Base-by-base conservation (phyloP, 2,888 invertebrate species). In the Ptychoptera albimana region DNA sequence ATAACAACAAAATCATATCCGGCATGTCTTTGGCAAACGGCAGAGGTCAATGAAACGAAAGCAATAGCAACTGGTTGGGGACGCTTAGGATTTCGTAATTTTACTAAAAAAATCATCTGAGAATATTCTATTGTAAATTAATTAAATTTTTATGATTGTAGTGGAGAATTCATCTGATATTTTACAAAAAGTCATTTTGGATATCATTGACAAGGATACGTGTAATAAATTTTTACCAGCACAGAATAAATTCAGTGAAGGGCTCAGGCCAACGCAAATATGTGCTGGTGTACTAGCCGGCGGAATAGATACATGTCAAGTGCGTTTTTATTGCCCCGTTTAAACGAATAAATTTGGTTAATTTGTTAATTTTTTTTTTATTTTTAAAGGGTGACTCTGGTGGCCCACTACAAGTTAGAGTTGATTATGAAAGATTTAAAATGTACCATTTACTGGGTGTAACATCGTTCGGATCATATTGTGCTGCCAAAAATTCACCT, bases 11-110 rank as follows among this genome's bases (percentile, higher is more conserved):
- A 35, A 23, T 61, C 64, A 1, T 57, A 58, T 43, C 67, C 66
- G 3, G 64, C 61, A 2, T 67, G 67, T 45, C 49, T 67, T 1
- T 65, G 66, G 65, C 53, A 52, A 48, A 45, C 41, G 2, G 29
- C 44, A 11, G 39, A 44, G 8, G 39, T 51, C 1, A 61, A 63
- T 47, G 32, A 55, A 30, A 54, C 59, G 0, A 56, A 52, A 36
- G 44, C 55, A 6, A 51, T 56, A 15, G 66, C 66, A 6, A 58
- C 59, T 4, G 66, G 66, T 38, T 66, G 66, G 66, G 66, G 66
- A 13, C 57, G 60, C 9, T 16, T 16, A 16, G 30, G 15, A 11
- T 36, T 30, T 45, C 14, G 37, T 37, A 37, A 37, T 5, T 12
- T 9, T 37, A 37, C 3, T 14, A 14, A 37, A 13, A 14, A 13